These are phyloP conservation scores for Irena cyanogastra DNA, from an alignment of 2,113 vertebrate species.

Conservation along the genomic window DNA sequence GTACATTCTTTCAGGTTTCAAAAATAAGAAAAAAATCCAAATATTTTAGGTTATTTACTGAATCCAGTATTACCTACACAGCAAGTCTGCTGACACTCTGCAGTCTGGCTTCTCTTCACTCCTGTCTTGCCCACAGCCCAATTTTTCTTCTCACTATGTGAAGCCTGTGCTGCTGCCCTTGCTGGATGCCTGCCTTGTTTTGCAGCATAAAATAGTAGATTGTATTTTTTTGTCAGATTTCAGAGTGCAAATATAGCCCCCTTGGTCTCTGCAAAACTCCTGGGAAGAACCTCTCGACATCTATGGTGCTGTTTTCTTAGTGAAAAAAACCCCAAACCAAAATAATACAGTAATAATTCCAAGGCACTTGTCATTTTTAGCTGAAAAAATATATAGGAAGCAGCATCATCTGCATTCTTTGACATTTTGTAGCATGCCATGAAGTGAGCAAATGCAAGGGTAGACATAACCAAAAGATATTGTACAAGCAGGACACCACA, in stretches of 20 bases:
- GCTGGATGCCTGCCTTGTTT: neutral
- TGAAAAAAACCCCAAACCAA: neutral
- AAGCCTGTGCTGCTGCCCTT: neutral
- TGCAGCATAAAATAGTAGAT: neutral
- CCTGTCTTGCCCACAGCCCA: neutral
- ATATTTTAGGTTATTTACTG: neutral
- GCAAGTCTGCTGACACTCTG: neutral
- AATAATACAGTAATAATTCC: neutral
- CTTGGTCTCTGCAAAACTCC: neutral
- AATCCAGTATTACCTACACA: neutral
- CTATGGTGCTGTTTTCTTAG: neutral
- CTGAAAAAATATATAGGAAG: neutral
- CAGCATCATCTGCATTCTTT: neutral
- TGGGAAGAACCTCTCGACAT: neutral
- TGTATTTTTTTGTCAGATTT: neutral
- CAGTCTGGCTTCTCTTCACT: neutral
- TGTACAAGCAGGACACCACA: neutral
- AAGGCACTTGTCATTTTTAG: neutral
- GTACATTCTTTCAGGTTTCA: neutral
- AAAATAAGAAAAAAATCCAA: neutral
- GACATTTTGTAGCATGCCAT: neutral
- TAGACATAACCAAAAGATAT: neutral
- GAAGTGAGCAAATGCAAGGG: neutral
- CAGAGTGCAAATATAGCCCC: neutral
- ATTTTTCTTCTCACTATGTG: neutral